Evolutionary conservation across 30 jellyfish, hydroid and myxozoan genomes (phyloP), one percentile per base, ranked within the genome.

Genomic region (Pseudorhiza aurosa): DNA sequence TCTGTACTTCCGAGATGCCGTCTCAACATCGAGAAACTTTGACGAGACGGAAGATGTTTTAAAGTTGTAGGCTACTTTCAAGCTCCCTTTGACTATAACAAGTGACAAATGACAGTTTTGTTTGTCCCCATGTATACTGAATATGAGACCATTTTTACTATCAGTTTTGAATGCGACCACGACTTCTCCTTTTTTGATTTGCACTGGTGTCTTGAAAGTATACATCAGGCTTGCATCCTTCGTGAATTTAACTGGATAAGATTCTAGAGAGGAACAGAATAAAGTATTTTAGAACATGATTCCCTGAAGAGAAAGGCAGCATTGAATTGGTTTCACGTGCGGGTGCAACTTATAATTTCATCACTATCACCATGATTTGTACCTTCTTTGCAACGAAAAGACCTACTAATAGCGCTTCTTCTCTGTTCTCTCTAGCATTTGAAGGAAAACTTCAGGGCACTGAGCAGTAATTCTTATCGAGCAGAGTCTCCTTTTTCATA

Each of bases 51-150:
- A 29, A 8, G 91, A 14, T 30, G 53, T 51, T 22, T 80, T 77
- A 42, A 80, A 80, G 39, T 80, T 80, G 47, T 24, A 80, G 44
- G 58, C 39, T 4, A 65, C 64, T 24, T 65, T 68, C 1, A 80
- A 60, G 67, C 50, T 30, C 59, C 91, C 91, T 64, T 39, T 58
- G n/a, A 62, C 62, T 19, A 80, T 33, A 35, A 65, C 91, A 31
- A 80, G 83, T 10, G 91, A 42, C n/a, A 80, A 26, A 37, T 80
- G 91, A 57, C 77, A 43, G 56, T 63, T 80, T 29, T 21, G 83
- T 24, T 65, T 80, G 69, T 80, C 91, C 21, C 91, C 91, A 35
- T 49, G 84, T 27, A 80, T 55, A 27, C 85, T 80, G 64, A 80
- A 80, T 7, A 80, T 19, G 26, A 80, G 63, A 30, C 77, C 84